Conservation (phyloP, 2,797 vertebrate species). For the Lerista edwardsae region DNA sequence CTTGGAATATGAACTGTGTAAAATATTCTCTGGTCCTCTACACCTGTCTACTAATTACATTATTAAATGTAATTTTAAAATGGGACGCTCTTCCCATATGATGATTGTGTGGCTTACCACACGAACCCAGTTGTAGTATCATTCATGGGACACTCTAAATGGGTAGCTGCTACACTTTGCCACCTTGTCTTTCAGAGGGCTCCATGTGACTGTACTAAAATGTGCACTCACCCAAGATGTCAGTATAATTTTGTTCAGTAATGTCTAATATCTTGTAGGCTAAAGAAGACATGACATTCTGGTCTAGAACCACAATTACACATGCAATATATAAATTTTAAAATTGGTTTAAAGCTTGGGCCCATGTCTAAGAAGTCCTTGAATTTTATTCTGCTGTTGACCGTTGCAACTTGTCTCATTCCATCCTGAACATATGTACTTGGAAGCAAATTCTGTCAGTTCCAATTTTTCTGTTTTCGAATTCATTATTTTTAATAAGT, state of each 20-base stretch:
- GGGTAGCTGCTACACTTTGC: too few species aligned
- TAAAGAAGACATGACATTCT: background rate
- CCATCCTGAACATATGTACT: background rate
- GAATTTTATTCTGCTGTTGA: background rate
- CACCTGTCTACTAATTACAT: background rate
- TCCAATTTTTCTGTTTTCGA: background rate
- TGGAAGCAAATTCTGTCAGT: background rate
- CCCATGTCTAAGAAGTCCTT: background rate
- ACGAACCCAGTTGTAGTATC: background rate
- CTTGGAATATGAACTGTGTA: background rate
- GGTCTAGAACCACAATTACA: too few species aligned
- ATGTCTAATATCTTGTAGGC: background rate
- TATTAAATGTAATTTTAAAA: too few species aligned
- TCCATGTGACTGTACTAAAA: background rate
- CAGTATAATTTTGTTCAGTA: background rate
- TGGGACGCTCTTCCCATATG: background rate
- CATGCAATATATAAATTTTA: background rate
- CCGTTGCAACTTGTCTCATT: background rate
- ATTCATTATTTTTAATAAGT: background rate
- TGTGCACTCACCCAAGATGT: background rate
- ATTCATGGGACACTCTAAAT: background rate
- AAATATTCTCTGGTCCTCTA: background rate
- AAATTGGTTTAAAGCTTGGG: background rate
- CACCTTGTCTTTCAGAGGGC: background rate
- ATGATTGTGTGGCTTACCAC: background rate